phyloP scores from a whole-genome alignment of 1,140 invertebrate species.

The Helicoverpa zea region DNA sequence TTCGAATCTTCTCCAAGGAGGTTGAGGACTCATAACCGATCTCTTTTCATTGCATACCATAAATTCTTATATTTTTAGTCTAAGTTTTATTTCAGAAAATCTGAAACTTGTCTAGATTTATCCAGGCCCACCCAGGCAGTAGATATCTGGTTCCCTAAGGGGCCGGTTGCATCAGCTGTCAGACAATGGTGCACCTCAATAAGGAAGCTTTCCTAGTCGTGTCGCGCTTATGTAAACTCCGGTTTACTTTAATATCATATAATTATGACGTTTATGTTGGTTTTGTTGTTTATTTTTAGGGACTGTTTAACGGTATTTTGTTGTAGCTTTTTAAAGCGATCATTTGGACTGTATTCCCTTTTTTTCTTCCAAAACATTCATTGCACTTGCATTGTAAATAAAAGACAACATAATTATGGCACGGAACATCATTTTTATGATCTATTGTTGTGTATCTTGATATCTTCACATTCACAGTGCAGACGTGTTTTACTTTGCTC shows the following conservation, averaged over 20 bases:
- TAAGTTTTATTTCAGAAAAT: background rate
- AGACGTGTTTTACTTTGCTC: too few species aligned
- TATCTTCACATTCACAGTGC: too few species aligned
- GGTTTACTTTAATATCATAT: conserved; percentile 2
- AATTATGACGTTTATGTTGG: conserved; percentile 14
- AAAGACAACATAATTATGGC: too few species aligned
- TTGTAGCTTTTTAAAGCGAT: too few species aligned
- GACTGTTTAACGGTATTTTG: background rate
- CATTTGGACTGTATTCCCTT: too few species aligned
- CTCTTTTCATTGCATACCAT: background rate
- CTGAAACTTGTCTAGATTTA: background rate
- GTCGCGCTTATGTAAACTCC: conserved; percentile 40
- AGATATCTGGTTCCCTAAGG: conserved; percentile 39
- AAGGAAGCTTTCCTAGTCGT: conserved; percentile 42
- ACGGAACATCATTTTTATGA: too few species aligned
- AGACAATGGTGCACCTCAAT: conserved; percentile 41
- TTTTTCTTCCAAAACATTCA: too few species aligned
- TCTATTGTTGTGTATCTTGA: too few species aligned
- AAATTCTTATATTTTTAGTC: background rate
- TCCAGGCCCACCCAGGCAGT: conserved; percentile 41
- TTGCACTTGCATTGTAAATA: too few species aligned
- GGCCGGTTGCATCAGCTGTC: conserved; percentile 38
- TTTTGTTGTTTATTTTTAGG: conserved; percentile 17
- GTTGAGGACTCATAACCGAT: background rate
- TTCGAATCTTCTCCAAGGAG: conserved; percentile 3